Evolutionary conservation across 2,888 invertebrate species (phyloP), one percentile per base, ranked within the genome.

Genomic region (Patella depressa): DNA sequence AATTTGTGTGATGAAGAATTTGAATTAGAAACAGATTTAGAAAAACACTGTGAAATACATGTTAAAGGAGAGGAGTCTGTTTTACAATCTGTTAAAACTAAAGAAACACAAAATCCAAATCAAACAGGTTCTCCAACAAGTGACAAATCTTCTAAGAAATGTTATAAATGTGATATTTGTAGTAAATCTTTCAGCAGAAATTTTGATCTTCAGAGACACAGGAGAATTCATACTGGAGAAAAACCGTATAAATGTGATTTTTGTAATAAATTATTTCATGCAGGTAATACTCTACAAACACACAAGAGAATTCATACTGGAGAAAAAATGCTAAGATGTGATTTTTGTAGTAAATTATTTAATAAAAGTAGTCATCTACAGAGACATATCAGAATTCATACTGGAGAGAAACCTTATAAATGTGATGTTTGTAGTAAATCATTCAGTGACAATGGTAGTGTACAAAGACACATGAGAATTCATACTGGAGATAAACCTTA

Each of bases 141-240:
- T 29, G 29, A 29, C 2, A 29, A 29, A 29, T 29, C 29, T 29
- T 29, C 29, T 29, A 29, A 29, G 29, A 29, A 29, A 29, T 29
- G 29, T 29, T 29, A 29, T 29, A 29, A 29, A 29, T 65, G 65
- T 65, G 24, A 19, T n/a, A 65, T 65, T 14, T 65, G 65, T 11
- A 65, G 65, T n/a, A 65, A 65, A 19, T 19, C n/a, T 65, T 65
- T 65, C 65, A 65, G 65, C 65, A 65, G 24, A n/a, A 19, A 19
- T n/a, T n/a, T n/a, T 9, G 24, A 65, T 3, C 65, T 65, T 11
- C 65, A 65, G 65, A n/a, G 65, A 9, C 65, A 65, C 24, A 65
- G n/a, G 7, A 19, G n/a, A 7, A 65, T 19, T 19, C 65, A 65
- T 65, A 19, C 65, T 65, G 65, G 65, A n/a, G 9, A 19, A 11